Evolutionary conservation across 2,113 vertebrate species (phyloP).

Genomic region (Pantherophis guttatus): DNA sequence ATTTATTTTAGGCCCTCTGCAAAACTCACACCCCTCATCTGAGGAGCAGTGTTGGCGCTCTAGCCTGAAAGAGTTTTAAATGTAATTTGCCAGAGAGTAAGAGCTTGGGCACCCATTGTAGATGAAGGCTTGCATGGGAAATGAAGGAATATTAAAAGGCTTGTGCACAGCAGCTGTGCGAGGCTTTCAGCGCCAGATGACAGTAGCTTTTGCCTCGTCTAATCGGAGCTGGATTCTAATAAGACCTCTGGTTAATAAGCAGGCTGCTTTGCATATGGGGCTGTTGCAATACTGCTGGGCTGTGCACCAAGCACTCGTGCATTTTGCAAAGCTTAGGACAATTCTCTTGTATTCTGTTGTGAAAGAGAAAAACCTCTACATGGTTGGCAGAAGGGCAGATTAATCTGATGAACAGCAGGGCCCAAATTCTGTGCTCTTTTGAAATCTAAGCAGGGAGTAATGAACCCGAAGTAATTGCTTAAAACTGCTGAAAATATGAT

Average conservation of each 20-base stretch:
- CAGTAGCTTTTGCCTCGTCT: conserved; percentile 34
- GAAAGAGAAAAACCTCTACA: conserved; percentile 16
- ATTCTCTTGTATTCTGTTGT: accelerated
- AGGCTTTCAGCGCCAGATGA: conserved; percentile 38
- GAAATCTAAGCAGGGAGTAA: conserved; percentile 46
- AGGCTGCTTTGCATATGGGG: conserved; percentile 8
- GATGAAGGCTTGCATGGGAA: conserved; percentile 52
- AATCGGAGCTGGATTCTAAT: conserved; percentile 34
- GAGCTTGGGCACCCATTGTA: conserved; percentile 23
- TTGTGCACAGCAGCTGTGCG: conserved; percentile 45
- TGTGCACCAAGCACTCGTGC: neutral
- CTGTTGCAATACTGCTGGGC: conserved; percentile 22
- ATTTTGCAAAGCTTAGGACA: conserved; percentile 41
- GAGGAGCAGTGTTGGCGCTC: conserved; percentile 53
- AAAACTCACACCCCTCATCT: conserved; percentile 75
- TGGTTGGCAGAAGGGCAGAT: conserved; percentile 17
- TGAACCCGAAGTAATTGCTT: conserved; percentile 31
- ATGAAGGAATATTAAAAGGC: conserved; percentile 47
- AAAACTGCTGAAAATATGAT: conserved; percentile 34
- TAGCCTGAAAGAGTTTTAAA: conserved; percentile 53
- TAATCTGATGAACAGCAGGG: conserved; percentile 31
- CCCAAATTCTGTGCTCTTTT: conserved; percentile 29
- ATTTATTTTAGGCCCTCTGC: conserved; percentile 72
- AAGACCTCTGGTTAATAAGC: conserved; percentile 23
- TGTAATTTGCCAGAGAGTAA: conserved; percentile 33